phyloP scores from a whole-genome alignment of 2,888 invertebrate species.

The Julus scanicus region DNA sequence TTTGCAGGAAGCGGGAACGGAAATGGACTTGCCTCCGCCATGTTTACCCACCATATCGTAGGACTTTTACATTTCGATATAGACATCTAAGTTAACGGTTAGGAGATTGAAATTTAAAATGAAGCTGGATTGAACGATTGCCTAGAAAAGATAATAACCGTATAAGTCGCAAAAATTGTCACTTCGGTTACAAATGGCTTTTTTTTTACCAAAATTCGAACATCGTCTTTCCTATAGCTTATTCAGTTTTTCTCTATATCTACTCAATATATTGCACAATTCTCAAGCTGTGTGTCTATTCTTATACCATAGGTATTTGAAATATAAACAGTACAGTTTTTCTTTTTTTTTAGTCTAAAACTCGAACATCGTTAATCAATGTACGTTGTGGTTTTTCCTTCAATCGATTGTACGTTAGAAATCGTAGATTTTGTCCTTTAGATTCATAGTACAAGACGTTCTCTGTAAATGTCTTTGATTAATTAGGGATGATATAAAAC shows the following conservation, averaged over 20 bases:
- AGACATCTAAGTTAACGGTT: background rate
- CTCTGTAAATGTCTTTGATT: too few relatives aligned
- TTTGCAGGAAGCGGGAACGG: background rate
- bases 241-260: too few relatives aligned
- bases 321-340: too few relatives aligned
- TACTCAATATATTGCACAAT: too few relatives aligned
- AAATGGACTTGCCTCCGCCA: slow-evolving; percentile 23
- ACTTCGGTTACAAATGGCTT: background rate
- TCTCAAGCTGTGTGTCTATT: too few relatives aligned
- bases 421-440: background rate
- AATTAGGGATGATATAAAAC: too few relatives aligned
- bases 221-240: background rate
- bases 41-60: slow-evolving; percentile 4
- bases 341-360: too few relatives aligned
- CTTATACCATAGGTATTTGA: too few relatives aligned
- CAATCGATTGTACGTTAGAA: background rate
- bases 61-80: background rate
- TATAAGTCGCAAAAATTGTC: background rate
- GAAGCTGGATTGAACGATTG: background rate
- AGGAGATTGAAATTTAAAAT: background rate
- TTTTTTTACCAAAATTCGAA: background rate
- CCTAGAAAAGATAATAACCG: background rate
- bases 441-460: too few relatives aligned
- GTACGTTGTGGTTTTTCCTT: background rate
- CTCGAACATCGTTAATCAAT: too few relatives aligned